phyloP scores from a whole-genome alignment of 2,888 invertebrate species.

The Acholoe squamosa region DNA sequence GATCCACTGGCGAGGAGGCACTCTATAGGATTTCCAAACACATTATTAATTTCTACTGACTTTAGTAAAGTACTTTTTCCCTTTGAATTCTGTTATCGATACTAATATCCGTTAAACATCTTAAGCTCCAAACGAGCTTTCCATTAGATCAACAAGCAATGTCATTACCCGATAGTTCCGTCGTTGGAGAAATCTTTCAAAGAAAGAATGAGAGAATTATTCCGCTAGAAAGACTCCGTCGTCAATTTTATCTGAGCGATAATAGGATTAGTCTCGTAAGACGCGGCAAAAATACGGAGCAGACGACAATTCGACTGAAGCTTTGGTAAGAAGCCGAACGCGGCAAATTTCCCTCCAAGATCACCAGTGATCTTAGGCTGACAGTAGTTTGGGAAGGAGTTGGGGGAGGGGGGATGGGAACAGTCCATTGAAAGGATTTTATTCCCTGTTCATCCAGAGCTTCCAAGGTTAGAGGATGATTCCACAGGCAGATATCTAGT shows the following conservation, averaged over 20 bases:
- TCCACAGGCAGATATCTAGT: too few species aligned
- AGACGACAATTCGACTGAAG: background rate
- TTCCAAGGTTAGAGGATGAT: too few species aligned
- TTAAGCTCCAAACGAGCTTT: background rate
- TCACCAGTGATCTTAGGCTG: background rate
- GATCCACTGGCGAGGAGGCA: too few species aligned
- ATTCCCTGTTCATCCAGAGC: too few species aligned
- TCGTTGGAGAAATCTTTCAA: background rate
- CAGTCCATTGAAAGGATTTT: too few species aligned
- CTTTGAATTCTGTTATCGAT: background rate
- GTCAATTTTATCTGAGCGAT: constrained; percentile 19
- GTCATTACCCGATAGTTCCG: background rate
- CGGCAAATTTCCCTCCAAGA: background rate
- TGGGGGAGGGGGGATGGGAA: background rate
- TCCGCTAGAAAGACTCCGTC: background rate
- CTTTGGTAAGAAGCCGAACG: background rate
- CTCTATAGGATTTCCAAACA: too few species aligned
- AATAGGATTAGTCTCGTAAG: constrained; percentile 16
- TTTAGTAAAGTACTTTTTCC: too few species aligned
- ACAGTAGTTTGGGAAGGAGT: background rate
- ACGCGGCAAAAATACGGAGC: background rate
- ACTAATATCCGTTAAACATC: background rate
- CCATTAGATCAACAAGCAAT: constrained; percentile 8
- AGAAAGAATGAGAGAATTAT: background rate
- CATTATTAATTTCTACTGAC: too few species aligned